Conservation (phyloP, 2,113 vertebrate genomes). For the Nothocercus nigrocapillus region DNA sequence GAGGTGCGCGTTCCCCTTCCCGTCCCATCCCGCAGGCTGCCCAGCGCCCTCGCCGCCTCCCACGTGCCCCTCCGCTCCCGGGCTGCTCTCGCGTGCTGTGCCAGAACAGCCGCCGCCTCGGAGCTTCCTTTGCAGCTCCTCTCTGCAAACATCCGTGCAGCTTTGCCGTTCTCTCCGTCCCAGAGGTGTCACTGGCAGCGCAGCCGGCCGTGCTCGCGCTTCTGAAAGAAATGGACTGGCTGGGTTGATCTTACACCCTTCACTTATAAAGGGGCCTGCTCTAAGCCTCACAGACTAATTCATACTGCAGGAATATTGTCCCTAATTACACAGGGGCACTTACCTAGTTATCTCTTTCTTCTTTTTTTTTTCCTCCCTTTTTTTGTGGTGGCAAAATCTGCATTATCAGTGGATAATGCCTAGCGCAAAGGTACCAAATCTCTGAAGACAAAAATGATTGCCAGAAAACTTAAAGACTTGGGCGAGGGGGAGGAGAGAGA, state of each 20-base stretch:
- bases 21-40: background rate
- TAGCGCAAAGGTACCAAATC: background rate
- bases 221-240: background rate
- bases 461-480: background rate
- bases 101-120: no score
- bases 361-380: no score
- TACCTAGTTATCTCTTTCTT: background rate
- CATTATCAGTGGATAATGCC: background rate
- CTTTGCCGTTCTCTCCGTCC: background rate
- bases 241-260: rapidly evolving
- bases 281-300: background rate
- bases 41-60: background rate
- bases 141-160: background rate
- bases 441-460: background rate
- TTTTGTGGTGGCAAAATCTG: background rate
- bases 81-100: no score
- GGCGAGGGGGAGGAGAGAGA: background rate
- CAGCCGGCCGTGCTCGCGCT: no score
- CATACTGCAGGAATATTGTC: background rate
- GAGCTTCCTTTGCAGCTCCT: background rate
- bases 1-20: no score
- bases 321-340: background rate
- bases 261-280: background rate
- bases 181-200: background rate
- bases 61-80: background rate